These are phyloP conservation scores for Lycopodina hypogea DNA, from an alignment of 37 sponge, comb jelly and placozoan genomes.

Conservation along the genomic window DNA sequence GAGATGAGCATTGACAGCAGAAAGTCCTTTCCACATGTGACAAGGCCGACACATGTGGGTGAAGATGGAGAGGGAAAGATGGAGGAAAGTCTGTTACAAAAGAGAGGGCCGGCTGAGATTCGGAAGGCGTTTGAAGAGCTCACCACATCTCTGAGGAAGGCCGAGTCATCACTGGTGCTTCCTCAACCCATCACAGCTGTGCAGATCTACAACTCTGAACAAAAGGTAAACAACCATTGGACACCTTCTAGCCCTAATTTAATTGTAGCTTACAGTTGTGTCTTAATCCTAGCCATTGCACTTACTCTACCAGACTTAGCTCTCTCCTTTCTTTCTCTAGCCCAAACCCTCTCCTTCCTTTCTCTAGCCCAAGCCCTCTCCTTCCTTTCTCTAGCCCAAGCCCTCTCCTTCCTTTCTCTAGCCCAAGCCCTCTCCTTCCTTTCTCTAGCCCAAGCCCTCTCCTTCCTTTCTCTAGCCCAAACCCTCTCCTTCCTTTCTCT, in stretches of 20 bases:
- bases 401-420: no score
- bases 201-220: constrained; percentile 43
- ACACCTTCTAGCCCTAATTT: no score
- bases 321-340: neutral
- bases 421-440: no score
- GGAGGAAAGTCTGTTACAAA: neutral
- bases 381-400: no score
- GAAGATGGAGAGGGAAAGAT: neutral
- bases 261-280: neutral
- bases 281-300: neutral
- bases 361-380: no score
- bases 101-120: constrained; percentile 18
- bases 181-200: constrained; percentile 33
- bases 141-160: constrained; percentile 11
- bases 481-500: no score
- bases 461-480: no score
- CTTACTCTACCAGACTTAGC: no score
- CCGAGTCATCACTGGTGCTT: constrained; percentile 41
- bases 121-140: constrained; percentile 29
- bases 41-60: neutral
- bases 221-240: constrained; percentile 19
- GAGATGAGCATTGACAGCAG: neutral
- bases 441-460: no score
- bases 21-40: neutral
- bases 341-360: neutral